Conservation (phyloP, 2,888 invertebrate genomes). For the Tyria jacobaeae region DNA sequence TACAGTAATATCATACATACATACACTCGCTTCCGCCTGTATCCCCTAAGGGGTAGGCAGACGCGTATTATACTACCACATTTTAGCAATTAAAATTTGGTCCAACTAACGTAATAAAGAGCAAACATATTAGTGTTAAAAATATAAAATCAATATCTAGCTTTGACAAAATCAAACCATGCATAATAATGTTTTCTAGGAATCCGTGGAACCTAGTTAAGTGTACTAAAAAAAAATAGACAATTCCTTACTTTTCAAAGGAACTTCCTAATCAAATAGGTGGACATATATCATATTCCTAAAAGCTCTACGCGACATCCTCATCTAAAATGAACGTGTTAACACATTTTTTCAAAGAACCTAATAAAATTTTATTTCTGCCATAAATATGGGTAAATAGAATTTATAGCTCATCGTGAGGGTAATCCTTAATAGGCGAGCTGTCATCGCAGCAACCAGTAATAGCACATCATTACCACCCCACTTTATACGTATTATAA, state of each 20-base stretch:
- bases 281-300: not conserved
- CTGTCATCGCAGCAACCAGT: slow-evolving; percentile 76
- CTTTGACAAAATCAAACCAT: no score
- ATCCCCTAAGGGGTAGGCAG: no score
- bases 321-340: slow-evolving; percentile 23
- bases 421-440: slow-evolving; percentile 66
- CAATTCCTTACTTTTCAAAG: not conserved
- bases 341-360: slow-evolving; percentile 31
- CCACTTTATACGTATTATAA: slow-evolving; percentile 69
- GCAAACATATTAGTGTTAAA: no score
- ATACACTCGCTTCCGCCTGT: no score
- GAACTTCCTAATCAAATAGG: not conserved
- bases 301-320: slow-evolving; percentile 12
- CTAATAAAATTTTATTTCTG: slow-evolving; percentile 48
- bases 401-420: slow-evolving; percentile 52
- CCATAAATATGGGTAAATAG: slow-evolving; percentile 39
- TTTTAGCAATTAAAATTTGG: no score
- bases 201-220: not conserved
- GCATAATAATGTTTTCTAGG: not conserved
- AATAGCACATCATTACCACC: slow-evolving; percentile 79
- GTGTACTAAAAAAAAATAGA: no score
- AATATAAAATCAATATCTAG: no score
- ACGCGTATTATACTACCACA: no score
- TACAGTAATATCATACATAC: no score
- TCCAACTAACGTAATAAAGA: no score